These are phyloP conservation scores for Sisyra nigra DNA, from an alignment of 2,888 invertebrate genomes.

Conservation along the genomic window DNA sequence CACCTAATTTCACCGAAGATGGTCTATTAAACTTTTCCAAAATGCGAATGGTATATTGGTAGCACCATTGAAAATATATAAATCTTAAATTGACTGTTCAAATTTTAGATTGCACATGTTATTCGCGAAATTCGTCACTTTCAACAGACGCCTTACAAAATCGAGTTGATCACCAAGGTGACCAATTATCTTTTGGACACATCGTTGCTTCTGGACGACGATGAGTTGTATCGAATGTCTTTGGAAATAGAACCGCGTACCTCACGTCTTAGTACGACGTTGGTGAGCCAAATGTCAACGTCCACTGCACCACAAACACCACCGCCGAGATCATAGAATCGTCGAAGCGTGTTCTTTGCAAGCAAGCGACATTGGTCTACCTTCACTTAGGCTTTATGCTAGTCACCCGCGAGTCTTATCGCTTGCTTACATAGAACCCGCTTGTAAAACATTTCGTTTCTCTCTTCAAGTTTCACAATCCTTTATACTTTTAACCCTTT, in stretches of 20 bases:
- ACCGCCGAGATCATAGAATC: conserved; percentile 6
- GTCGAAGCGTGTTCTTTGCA: too few species aligned
- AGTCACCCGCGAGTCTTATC: too few species aligned
- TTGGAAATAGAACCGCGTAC: conserved; percentile 72
- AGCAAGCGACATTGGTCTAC: too few species aligned
- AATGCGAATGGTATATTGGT: conserved; percentile 70
- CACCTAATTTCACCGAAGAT: conserved; percentile 78
- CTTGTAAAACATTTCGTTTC: too few species aligned
- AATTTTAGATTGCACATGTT: conserved; percentile 72
- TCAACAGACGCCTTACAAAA: conserved; percentile 84
- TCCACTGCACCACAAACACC: not conserved
- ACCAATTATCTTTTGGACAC: conserved; percentile 66
- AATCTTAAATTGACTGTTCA: not conserved
- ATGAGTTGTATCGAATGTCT: conserved; percentile 65
- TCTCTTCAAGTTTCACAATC: too few species aligned
- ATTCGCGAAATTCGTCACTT: conserved; percentile 82
- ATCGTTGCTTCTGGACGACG: conserved; percentile 60
- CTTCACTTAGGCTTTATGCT: too few species aligned
- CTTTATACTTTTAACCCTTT: too few species aligned
- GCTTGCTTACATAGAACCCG: too few species aligned
- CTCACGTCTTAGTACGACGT: conserved; percentile 34
- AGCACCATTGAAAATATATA: not conserved
- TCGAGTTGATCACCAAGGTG: conserved; percentile 69
- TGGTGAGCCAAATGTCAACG: conserved; percentile 11
- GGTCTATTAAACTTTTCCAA: conserved; percentile 83